Conservation (phyloP, 2,797 vertebrate genomes). For the Coregonus suidteri region DNA sequence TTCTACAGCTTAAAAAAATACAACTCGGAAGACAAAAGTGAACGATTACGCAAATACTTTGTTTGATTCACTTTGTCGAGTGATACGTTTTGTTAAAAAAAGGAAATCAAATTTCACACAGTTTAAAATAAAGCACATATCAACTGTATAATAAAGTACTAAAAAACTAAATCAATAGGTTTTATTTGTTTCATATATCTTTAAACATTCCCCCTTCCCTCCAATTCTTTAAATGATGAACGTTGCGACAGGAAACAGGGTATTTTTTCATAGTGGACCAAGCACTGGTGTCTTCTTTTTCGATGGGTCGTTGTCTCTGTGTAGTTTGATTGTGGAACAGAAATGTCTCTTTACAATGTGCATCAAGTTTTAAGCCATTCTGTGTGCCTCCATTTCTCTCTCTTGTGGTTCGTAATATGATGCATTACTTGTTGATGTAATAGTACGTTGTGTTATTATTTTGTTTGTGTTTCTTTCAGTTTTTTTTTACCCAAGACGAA, state of each 20-base stretch:
- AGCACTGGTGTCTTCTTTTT: conserved; percentile 72
- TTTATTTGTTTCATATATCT: conserved; percentile 75
- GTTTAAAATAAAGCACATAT: conserved; percentile 96
- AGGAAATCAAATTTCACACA: conserved; percentile 85
- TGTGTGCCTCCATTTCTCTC: conserved; percentile 75
- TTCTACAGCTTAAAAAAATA: conserved; percentile 88
- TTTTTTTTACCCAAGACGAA: conserved; percentile 78
- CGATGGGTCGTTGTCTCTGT: conserved; percentile 71
- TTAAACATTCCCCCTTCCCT: conserved; percentile 75
- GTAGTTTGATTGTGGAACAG: conserved; percentile 74
- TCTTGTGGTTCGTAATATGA: conserved; percentile 73
- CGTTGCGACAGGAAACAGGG: conserved; percentile 80
- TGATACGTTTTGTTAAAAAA: conserved; percentile 86
- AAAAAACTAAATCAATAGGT: conserved; percentile 98
- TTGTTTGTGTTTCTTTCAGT: conserved; percentile 72
- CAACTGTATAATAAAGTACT: conserved; percentile 98
- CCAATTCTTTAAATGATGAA: conserved; percentile 79
- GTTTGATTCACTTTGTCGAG: conserved; percentile 77
- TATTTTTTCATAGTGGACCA: conserved; percentile 74
- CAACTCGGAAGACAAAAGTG: conserved; percentile 71
- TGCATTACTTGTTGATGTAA: conserved; percentile 76
- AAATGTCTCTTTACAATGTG: conserved; percentile 78
- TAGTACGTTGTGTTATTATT: conserved; percentile 72
- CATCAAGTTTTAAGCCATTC: conserved; percentile 71
- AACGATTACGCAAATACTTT: conserved; percentile 79